Base-by-base conservation (phyloP, 2,797 vertebrate genomes). In the Poecilia velifera region DNA sequence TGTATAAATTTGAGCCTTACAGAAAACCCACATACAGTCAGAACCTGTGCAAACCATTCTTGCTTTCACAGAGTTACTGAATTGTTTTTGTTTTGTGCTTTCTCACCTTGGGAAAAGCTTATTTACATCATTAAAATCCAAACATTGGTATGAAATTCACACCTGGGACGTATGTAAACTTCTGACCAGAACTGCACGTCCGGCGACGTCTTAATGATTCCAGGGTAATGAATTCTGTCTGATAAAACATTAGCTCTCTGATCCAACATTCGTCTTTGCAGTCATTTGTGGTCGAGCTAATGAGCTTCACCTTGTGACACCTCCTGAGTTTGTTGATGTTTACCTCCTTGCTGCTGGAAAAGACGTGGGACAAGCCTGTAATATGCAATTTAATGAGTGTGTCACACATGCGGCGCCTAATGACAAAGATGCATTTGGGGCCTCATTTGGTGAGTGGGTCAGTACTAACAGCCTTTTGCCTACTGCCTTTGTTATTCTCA, bases 381-480 rank as follows among this genome's bases (percentile, higher is more conserved):
- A 89, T 84, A 71, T 84, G 76, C 82, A 76, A 87, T 86, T 94
- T 92, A 93, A 93, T 92, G 88, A 91, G 85, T 81, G 72, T 31
- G 79, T 88, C 78, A 87, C n/a, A 43, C 66, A 59, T 80, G 89
- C 47, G 85, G 87, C 74, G 80, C 28, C 77, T 91, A 93, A 94
- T 94, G 93, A 89, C 84, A 88, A 64, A 73, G 82, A 90, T 46
- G 72, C 81, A 79, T 87, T 82, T 80, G 87, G 84, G 83, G 77
- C 77, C 79, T 92, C 72, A 79, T 89, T 87, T 90, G 76, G 72
- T 43, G 76, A 59, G n/a, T 71, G 81, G 86, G 82, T 93, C 86
- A 78, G 74, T 66, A 72, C 74, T 41, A 83, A 84, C 78, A 73
- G 74, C 64, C 87, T 82, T 41, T 39, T 18, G 51, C 79, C 34